A percentile compares a stretch with the other conserved stretches of the same genome.
Evolutionary conservation across 2,888 invertebrate species (phyloP).

Genomic region (Dolichopus griseipennis): DNA sequence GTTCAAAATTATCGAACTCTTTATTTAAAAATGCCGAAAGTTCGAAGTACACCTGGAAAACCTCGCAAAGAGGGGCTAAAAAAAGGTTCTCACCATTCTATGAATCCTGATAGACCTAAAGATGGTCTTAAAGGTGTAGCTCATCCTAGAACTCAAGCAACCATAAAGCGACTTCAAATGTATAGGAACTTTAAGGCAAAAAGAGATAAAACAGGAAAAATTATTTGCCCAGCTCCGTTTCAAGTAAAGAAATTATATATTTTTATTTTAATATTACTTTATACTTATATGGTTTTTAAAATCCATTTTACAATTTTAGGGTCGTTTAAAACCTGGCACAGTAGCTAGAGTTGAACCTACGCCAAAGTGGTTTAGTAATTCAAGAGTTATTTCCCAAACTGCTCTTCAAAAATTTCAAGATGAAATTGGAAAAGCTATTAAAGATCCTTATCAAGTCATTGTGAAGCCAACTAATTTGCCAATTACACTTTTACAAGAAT

Average conservation of each 20-base stretch:
- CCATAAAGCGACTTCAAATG: conserved; percentile 95
- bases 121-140: conserved; percentile 76
- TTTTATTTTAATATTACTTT: background rate
- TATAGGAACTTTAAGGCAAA: conserved; percentile 96
- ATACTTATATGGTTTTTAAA: too few species aligned
- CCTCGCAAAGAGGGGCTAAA: conserved; percentile 80
- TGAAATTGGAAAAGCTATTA: conserved; percentile 87
- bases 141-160: conserved; percentile 77
- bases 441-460: conserved; percentile 94
- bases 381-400: conserved; percentile 88
- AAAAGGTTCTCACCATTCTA: conserved; percentile 71
- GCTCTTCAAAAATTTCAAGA: conserved; percentile 84
- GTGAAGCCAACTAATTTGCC: conserved; percentile 95
- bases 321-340: conserved; percentile 76
- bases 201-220: conserved; percentile 80
- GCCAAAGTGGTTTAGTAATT: conserved; percentile 98
- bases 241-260: conserved; percentile 47
- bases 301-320: too few species aligned
- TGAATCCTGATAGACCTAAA: conserved; percentile 83
- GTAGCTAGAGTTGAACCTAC: conserved; percentile 94
- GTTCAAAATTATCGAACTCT: too few species aligned
- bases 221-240: conserved; percentile 89
- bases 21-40: conserved; percentile 59
- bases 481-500: conserved; percentile 87
- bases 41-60: conserved; percentile 59